phyloP scores from a whole-genome alignment of 2,888 invertebrate species.

The Drosophila neonasuta region DNA sequence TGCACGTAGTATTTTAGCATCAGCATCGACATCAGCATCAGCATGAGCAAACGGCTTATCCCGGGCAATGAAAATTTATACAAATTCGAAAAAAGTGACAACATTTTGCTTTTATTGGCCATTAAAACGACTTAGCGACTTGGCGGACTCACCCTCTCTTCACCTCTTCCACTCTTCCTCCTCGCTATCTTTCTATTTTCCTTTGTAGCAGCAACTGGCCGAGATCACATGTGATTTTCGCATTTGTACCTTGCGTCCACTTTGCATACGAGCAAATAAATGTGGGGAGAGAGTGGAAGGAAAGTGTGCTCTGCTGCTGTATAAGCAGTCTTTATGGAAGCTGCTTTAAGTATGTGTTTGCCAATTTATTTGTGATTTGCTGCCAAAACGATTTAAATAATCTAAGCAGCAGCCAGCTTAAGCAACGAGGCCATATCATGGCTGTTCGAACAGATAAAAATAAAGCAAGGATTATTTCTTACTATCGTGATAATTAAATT shows the following conservation, averaged over 20 bases:
- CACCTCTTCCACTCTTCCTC: background rate
- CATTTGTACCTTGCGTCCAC: constrained; percentile 66
- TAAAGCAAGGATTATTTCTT: background rate
- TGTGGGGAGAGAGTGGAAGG: constrained; percentile 4
- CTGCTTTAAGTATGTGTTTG: constrained; percentile 14
- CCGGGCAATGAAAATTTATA: constrained; percentile 79
- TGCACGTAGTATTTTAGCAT: constrained; percentile 79
- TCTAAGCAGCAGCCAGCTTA: constrained; percentile 1
- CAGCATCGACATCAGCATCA: constrained; percentile 61
- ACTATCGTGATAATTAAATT: background rate
- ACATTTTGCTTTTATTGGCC: constrained; percentile 82
- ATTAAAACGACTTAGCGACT: constrained; percentile 82
- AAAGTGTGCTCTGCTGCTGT: background rate
- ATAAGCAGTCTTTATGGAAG: constrained; percentile 6
- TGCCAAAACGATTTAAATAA: constrained; percentile 11
- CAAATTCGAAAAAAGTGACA: constrained; percentile 80
- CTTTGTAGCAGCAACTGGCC: constrained; percentile 15
- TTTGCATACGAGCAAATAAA: constrained; percentile 65
- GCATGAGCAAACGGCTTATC: constrained; percentile 64
- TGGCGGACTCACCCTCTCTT: constrained; percentile 46
- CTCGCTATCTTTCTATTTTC: background rate
- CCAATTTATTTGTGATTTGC: constrained; percentile 12
- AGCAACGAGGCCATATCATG: background rate
- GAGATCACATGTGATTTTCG: constrained; percentile 61
- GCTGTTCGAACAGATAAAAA: constrained; percentile 2